Evolutionary conservation across 2,113 vertebrate genomes (phyloP).

Genomic region (Bombycilla garrulus): DNA sequence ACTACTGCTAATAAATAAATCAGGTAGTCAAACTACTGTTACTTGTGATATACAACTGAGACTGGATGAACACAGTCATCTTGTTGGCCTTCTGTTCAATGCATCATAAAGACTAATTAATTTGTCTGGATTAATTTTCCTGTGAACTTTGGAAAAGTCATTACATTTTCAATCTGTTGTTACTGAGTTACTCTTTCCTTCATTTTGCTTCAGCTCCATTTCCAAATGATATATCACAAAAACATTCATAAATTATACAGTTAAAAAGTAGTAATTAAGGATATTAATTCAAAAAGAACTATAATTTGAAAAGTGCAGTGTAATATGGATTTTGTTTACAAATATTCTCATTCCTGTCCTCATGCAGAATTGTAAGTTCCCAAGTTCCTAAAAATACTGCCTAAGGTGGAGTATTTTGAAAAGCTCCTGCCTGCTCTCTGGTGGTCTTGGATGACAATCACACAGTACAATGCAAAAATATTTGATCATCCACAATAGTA

Average conservation of each 20-base stretch:
- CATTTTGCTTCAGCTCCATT: not conserved
- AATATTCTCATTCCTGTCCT: not conserved
- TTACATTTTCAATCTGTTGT: not conserved
- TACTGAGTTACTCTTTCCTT: not conserved
- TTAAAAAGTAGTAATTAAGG: not conserved
- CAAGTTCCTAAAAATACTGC: not conserved
- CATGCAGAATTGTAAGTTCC: not conserved
- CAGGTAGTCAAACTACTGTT: not conserved
- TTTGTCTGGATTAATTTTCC: not conserved
- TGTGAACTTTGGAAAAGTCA: not conserved
- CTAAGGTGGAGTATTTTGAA: not conserved
- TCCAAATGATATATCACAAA: not conserved
- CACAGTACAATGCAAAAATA: not conserved
- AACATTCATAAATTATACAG: not conserved
- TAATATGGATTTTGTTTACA: not conserved
- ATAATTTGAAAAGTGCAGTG: not conserved
- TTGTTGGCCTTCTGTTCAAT: not conserved
- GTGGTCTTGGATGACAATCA: not conserved
- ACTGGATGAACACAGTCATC: not conserved
- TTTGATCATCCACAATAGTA: not conserved
- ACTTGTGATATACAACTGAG: not conserved
- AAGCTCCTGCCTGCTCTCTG: slow-evolving; percentile 19
- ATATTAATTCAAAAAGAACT: not conserved
- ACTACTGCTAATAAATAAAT: not conserved
- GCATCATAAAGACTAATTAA: not conserved